Evolutionary conservation across 2,888 invertebrate species (phyloP).

Genomic region (Schizaphis graminum): DNA sequence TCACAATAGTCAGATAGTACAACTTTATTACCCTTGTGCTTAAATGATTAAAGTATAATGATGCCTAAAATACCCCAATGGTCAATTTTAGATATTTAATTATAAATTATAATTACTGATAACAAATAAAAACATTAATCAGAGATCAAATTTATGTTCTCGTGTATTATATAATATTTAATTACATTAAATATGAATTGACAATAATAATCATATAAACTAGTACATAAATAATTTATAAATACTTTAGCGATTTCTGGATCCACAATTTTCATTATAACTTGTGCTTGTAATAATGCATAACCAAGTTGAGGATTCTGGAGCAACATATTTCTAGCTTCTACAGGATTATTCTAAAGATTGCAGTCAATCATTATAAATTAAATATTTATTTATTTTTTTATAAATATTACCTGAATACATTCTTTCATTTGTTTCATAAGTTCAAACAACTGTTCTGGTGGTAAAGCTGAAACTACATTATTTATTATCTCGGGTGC

Average conservation of each 20-base stretch:
- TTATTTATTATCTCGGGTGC: slow-evolving; percentile 98
- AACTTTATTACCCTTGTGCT: no score
- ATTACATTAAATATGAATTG: not conserved
- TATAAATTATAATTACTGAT: not conserved
- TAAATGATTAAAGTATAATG: no score
- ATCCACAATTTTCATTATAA: slow-evolving; percentile 98
- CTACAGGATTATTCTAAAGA: slow-evolving; percentile 89
- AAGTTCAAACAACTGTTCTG: slow-evolving; percentile 99
- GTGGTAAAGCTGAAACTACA: slow-evolving; percentile 96
- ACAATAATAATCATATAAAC: not conserved
- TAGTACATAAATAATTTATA: slow-evolving; percentile 67
- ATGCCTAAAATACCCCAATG: no score
- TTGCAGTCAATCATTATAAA: not conserved
- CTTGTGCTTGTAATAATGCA: slow-evolving; percentile 95
- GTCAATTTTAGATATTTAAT: not conserved
- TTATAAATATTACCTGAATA: slow-evolving; percentile 76
- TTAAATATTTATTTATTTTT: not conserved
- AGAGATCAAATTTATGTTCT: not conserved
- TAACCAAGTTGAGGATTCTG: slow-evolving; percentile 98
- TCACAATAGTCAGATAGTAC: no score
- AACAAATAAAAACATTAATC: not conserved
- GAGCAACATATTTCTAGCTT: slow-evolving; percentile 95
- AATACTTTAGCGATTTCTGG: slow-evolving; percentile 91
- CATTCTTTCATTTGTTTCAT: slow-evolving; percentile 99
- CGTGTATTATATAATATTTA: not conserved